These are phyloP conservation scores for Idaea biselata DNA, from an alignment of 2,888 invertebrate species.

Conservation along the genomic window DNA sequence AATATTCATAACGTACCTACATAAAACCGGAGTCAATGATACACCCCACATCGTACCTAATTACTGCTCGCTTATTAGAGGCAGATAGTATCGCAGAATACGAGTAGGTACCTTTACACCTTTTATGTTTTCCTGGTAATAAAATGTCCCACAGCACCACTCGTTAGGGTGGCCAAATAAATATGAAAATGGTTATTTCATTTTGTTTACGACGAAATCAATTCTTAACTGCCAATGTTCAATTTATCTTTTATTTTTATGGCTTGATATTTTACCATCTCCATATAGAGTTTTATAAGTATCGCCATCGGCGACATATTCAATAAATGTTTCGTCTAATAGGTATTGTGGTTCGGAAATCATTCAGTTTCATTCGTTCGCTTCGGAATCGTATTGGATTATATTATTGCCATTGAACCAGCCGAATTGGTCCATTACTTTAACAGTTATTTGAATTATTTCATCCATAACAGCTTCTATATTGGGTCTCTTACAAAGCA, in stretches of 20 bases:
- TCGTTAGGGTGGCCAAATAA: constrained; percentile 44
- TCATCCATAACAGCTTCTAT: background rate
- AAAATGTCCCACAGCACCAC: constrained; percentile 36
- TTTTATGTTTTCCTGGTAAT: constrained; percentile 45
- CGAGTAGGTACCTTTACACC: constrained; percentile 42
- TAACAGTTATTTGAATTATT: background rate
- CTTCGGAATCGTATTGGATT: background rate
- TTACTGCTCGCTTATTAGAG: constrained; percentile 55
- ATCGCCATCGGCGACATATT: constrained; percentile 13
- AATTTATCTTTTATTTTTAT: constrained; percentile 41
- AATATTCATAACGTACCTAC: constrained; percentile 47
- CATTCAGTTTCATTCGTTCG: constrained; percentile 8
- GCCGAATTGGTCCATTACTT: background rate
- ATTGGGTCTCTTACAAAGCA: background rate
- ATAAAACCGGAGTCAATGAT: constrained; percentile 52
- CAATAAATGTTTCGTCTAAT: constrained; percentile 10
- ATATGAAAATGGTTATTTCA: constrained; percentile 41
- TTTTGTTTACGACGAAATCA: constrained; percentile 46
- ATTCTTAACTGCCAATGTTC: constrained; percentile 39
- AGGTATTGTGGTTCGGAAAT: constrained; percentile 14
- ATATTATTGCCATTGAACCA: background rate
- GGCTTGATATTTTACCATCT: constrained; percentile 30
- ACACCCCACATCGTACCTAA: constrained; percentile 33
- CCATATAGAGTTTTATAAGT: constrained; percentile 13
- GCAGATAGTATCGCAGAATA: constrained; percentile 52